A percentile compares a stretch with the other conserved stretches of the same genome.
Evolutionary conservation across 2,113 vertebrate species (phyloP).

Genomic region (Orientallactaga bullata): DNA sequence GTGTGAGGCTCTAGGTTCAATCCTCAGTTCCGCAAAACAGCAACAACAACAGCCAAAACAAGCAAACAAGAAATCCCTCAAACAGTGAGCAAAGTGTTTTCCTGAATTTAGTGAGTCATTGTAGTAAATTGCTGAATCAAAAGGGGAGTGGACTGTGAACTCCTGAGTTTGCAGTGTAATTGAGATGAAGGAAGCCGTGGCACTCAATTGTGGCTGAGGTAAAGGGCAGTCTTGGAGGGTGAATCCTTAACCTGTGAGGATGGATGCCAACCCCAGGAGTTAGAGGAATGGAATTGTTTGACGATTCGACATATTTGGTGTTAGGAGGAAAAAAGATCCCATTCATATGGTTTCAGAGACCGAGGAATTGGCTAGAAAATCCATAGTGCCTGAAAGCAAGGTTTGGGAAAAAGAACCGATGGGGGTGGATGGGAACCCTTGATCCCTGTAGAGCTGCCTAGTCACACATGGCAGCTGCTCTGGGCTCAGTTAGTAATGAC

Average conservation of each 20-base stretch:
- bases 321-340: background rate
- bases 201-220: background rate
- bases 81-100: background rate
- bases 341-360: background rate
- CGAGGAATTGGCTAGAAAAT: background rate
- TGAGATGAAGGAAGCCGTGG: background rate
- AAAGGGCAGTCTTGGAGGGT: background rate
- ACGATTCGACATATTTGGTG: background rate
- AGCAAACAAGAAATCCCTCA: too few relatives aligned
- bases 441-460: background rate
- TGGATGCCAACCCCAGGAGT: background rate
- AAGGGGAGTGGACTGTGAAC: background rate
- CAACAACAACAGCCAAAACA: too few relatives aligned
- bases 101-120: background rate
- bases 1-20: too few relatives aligned
- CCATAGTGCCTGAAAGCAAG: background rate
- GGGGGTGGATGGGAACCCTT: background rate
- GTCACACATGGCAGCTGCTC: too few relatives aligned
- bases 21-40: too few relatives aligned
- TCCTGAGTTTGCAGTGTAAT: background rate
- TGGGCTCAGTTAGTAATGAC: background rate
- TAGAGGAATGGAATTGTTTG: background rate
- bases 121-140: background rate
- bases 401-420: too few relatives aligned
- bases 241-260: background rate